Evolutionary conservation across 2,888 invertebrate genomes (phyloP).

Genomic region (Perizoma flavofasciatum): DNA sequence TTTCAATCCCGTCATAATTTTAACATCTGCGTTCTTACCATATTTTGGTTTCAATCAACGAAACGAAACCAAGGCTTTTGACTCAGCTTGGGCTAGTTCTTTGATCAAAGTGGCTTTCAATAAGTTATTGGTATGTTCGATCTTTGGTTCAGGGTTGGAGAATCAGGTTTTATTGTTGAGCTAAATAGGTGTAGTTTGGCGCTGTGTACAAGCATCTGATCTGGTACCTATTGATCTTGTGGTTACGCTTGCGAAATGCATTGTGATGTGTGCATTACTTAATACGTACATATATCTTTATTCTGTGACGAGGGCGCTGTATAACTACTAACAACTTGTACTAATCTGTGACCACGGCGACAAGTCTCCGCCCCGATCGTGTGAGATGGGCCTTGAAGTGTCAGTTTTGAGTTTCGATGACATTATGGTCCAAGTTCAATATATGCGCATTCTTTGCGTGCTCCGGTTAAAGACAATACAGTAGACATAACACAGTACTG

Average conservation of each 20-base stretch:
- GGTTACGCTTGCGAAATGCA: constrained; percentile 27
- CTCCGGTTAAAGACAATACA: constrained; percentile 3
- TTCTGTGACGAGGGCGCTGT: constrained; percentile 4
- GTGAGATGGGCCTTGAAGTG: constrained; percentile 62
- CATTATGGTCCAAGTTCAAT: constrained; percentile 51
- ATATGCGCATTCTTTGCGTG: constrained; percentile 43
- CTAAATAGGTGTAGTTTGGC: constrained; percentile 16
- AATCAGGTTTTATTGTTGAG: constrained; percentile 27
- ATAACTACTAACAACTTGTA: not conserved
- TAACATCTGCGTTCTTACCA: too few species aligned
- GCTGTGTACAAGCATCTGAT: constrained; percentile 14
- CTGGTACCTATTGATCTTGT: constrained; percentile 11
- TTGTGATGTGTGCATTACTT: constrained; percentile 10
- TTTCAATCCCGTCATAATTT: too few species aligned
- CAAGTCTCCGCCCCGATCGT: constrained; percentile 34
- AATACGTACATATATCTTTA: not conserved
- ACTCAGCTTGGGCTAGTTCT: not conserved
- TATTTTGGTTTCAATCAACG: too few species aligned
- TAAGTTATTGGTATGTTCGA: constrained; percentile 25
- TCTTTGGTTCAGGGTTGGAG: constrained; percentile 32
- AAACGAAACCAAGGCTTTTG: too few species aligned
- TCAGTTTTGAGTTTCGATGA: constrained; percentile 57
- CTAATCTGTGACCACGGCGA: constrained; percentile 7
- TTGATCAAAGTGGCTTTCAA: not conserved
- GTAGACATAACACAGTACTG: constrained; percentile 4